Evolutionary conservation across 2,888 invertebrate genomes (phyloP).

Genomic region (Itoplectis maculator): DNA sequence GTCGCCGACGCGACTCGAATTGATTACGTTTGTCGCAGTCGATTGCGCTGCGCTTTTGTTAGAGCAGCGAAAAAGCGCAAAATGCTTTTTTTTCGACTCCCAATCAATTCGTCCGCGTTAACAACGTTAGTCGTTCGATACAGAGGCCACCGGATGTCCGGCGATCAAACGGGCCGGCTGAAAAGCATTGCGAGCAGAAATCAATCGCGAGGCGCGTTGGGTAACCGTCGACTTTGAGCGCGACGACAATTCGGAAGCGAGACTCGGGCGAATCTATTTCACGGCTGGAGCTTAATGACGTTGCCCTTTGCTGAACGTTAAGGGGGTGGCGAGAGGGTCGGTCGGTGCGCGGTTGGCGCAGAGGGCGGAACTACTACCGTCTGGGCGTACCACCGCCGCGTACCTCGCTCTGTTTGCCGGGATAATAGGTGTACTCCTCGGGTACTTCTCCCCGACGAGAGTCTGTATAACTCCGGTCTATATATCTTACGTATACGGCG

Average conservation of each 20-base stretch:
- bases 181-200: not conserved
- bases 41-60: not conserved
- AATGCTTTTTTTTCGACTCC: not conserved
- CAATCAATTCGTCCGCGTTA: slow-evolving; percentile 19
- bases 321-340: not conserved
- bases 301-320: not conserved
- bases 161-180: not conserved
- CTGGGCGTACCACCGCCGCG: slow-evolving; percentile 5
- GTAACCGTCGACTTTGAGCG: not conserved
- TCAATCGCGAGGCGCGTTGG: too few species aligned
- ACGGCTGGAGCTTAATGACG: slow-evolving; percentile 16
- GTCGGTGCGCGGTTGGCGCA: not conserved
- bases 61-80: slow-evolving; percentile 5
- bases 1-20: not conserved
- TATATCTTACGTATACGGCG: slow-evolving; percentile 27
- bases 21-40: not conserved
- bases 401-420: slow-evolving; percentile 40
- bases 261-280: slow-evolving; percentile 21
- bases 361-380: slow-evolving; percentile 1
- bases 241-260: not conserved
- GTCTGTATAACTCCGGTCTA: too few species aligned
- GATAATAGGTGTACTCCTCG: slow-evolving; percentile 16
- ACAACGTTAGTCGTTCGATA: slow-evolving; percentile 29
- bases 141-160: not conserved
- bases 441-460: slow-evolving; percentile 4